Base-by-base conservation (phyloP, 2,113 vertebrate genomes). In the Otis tarda region DNA sequence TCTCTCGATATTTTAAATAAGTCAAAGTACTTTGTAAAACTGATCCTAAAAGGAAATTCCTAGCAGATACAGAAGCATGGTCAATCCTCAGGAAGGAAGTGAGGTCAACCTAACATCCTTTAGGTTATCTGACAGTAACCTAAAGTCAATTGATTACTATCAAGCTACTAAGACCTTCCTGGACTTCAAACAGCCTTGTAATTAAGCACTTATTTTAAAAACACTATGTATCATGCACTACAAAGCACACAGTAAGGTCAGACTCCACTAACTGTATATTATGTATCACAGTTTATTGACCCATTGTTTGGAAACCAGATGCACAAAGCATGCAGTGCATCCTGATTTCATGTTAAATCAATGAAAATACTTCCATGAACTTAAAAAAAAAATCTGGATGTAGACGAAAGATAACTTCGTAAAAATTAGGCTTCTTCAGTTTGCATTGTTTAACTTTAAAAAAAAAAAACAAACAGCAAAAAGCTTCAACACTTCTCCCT, bases 241-340 rank as follows among this genome's bases (percentile, higher is more conserved):
- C 4, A 57, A 69, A 35, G 56, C 12, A 75, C 12, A 27, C 16
- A 31, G 41, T 30, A 57, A 10, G 55, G 47, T 33, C 61, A 75
- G 31, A 31, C 17, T 87, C 21, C 21, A 23, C 56, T 69, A 27
- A 47, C 14, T 55, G 37, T 24, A 1, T 21, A 19, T 69, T 74
- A 61, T 0, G 1, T 8, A 52, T 17, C 57, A 35, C 3, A 50
- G 31, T n/a, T 37, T 70, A 22, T 1, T 60, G 24, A 47, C 7
- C 19, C 15, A 17, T 8, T 50, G 30, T 33, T 89, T 30, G 57
- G 80, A 83, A 86, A 57, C 6, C 24, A 70, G 14, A 84, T 16
- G 12, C 39, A 69, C 3, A 16, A 18, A 41, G 25, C 17, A 55
- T 5, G 17, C 19, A 68, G 41, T 15, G 28, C 28, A 73, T 61